Conservation (phyloP, 2,888 invertebrate species). For the Melinopterus prodromus region DNA sequence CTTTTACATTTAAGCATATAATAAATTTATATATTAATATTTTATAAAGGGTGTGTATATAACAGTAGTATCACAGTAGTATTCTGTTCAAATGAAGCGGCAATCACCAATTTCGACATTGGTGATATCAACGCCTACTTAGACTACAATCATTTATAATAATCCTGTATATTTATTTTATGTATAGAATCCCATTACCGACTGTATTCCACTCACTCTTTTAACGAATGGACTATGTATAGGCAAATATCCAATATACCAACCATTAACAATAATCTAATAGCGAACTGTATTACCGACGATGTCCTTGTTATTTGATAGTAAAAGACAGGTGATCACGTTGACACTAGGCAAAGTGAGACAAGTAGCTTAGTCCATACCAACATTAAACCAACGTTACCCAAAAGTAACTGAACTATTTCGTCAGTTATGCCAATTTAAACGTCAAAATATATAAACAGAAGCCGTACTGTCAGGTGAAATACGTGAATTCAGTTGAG, state of each 20-base stretch:
- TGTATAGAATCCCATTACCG: no score
- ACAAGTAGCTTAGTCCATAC: background rate
- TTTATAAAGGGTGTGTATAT: no score
- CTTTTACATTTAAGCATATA: no score
- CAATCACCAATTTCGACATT: no score
- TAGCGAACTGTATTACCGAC: background rate
- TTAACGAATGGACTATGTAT: background rate
- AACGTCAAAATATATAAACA: conserved; percentile 4
- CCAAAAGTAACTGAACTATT: background rate
- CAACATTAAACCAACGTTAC: background rate
- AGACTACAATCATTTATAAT: no score
- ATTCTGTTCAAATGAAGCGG: no score
- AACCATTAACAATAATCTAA: background rate
- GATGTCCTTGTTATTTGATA: background rate
- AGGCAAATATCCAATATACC: background rate
- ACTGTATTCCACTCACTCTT: no score
- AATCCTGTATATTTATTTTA: no score
- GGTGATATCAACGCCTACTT: no score
- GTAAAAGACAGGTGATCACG: background rate
- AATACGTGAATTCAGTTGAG: background rate
- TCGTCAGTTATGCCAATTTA: background rate
- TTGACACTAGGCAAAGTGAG: background rate
- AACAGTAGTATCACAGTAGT: no score
- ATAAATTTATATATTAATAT: no score
- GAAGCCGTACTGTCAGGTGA: background rate